These are phyloP conservation scores for Anorthoa munda DNA, from an alignment of 2,888 invertebrate species.

Conservation along the genomic window DNA sequence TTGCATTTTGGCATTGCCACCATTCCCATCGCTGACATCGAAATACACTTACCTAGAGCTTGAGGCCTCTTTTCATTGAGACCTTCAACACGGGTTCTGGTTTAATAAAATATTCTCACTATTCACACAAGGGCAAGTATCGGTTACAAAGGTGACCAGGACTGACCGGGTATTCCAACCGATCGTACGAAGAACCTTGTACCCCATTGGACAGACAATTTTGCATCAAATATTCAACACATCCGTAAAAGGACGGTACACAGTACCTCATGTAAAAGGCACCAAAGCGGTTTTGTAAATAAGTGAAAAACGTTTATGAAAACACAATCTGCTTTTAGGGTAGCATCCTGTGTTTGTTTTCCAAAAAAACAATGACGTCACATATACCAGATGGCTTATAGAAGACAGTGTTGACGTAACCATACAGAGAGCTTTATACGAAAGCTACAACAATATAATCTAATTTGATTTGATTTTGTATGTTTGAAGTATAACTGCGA, in stretches of 20 bases:
- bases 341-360: slow-evolving; percentile 47
- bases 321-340: slow-evolving; percentile 62
- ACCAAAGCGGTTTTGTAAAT: slow-evolving; percentile 65
- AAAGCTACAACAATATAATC: slow-evolving; percentile 1
- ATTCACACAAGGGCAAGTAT: slow-evolving; percentile 26
- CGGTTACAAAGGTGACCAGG: slow-evolving; percentile 39
- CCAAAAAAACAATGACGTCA: slow-evolving; percentile 38
- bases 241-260: slow-evolving; percentile 62
- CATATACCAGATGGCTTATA: slow-evolving; percentile 35
- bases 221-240: slow-evolving; percentile 70
- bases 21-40: too few relatives aligned
- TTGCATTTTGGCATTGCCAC: too few relatives aligned
- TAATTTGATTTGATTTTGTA: not conserved
- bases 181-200: slow-evolving; percentile 34
- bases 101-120: slow-evolving; percentile 41
- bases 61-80: not conserved
- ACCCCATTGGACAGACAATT: slow-evolving; percentile 62
- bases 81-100: not conserved
- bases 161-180: slow-evolving; percentile 36
- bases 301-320: slow-evolving; percentile 66
- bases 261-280: slow-evolving; percentile 63
- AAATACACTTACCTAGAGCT: too few relatives aligned
- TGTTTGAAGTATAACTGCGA: not conserved
- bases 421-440: not conserved
- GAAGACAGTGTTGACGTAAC: slow-evolving; percentile 37